Evolutionary conservation across 1,140 invertebrate species (phyloP), one percentile per base, ranked within the genome.

Genomic region (Solen grandis): DNA sequence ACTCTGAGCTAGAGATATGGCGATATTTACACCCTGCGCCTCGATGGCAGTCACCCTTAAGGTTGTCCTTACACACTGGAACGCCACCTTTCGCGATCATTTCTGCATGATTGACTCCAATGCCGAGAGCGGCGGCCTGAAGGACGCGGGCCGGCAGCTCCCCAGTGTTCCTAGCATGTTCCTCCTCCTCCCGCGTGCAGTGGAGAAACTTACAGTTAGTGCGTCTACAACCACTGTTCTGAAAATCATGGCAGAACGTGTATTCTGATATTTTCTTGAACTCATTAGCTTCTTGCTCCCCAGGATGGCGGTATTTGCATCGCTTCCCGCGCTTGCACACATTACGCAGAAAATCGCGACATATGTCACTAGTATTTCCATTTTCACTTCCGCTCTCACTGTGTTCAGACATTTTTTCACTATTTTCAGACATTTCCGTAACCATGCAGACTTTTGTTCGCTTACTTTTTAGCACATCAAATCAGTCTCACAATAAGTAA

Each of bases 161-260:
- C 5, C 89, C 88, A 0, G 90, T 91, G 70, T 87, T 85, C 68
- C 95, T 94, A 88, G 95, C 97, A 87, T 95, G 94, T 62, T 96
- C 95, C 88, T 96, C 96, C 85, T 97, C 96, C 84, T 95, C 95
- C 38, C 95, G 92, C 0, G 95, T 94, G 86, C 96, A 96, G 89
- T 97, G 96, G 35, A 97, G 93, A 90, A 97, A 97, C 85, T 95
- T 94, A 85, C 95, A 95, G 57, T 94, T 94, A 0, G 93, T 91
- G 36, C 89, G 76, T 31, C 84, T 59, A 78, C 90, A 92, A 31
- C 90, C 88, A 22, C 94, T 95, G 90, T 97, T 97, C 90, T 97
- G 96, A 92, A 94, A 97, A 89, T 97, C 96, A 88, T 97, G 96
- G 88, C 96, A 97, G 89, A 97, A 97, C n/a, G 94, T 92, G 22